These are phyloP conservation scores for Perdix hodgsoniae DNA, from an alignment of 2,797 vertebrate species.

Conservation along the genomic window DNA sequence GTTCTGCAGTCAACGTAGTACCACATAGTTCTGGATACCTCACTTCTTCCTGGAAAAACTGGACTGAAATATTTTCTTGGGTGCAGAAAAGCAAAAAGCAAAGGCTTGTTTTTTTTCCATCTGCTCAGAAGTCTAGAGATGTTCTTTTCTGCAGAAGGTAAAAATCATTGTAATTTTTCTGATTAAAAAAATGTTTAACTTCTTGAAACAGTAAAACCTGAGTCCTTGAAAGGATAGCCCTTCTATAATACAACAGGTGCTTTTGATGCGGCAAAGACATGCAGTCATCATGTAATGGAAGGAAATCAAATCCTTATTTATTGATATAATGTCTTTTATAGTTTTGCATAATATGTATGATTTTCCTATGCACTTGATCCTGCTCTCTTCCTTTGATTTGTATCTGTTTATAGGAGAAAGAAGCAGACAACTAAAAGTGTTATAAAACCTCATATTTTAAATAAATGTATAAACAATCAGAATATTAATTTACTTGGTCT, in stretches of 20 bases:
- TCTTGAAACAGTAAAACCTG: constrained; percentile 1
- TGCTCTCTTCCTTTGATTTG: not conserved
- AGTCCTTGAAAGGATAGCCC: not conserved
- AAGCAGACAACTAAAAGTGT: not conserved
- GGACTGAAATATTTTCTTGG: not conserved
- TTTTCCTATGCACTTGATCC: not conserved
- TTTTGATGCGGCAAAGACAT: not conserved
- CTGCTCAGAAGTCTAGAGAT: not conserved
- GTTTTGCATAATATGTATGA: not conserved
- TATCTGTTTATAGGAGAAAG: not conserved
- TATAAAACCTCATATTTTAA: not conserved
- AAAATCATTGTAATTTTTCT: not conserved
- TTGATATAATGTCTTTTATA: not conserved
- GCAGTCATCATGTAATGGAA: not conserved
- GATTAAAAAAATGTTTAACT: constrained; percentile 47
- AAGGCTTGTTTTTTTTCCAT: not conserved
- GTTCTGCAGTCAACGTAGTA: not conserved
- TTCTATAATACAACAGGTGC: not conserved
- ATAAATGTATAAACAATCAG: not conserved
- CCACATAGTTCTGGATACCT: not conserved
- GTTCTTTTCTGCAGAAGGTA: not conserved
- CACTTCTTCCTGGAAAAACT: not conserved
- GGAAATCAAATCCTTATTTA: not conserved
- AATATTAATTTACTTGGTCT: not conserved
- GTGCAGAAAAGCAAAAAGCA: not conserved